Evolutionary conservation across 1,140 invertebrate genomes (phyloP).

Genomic region (Matsumurasca onukii): DNA sequence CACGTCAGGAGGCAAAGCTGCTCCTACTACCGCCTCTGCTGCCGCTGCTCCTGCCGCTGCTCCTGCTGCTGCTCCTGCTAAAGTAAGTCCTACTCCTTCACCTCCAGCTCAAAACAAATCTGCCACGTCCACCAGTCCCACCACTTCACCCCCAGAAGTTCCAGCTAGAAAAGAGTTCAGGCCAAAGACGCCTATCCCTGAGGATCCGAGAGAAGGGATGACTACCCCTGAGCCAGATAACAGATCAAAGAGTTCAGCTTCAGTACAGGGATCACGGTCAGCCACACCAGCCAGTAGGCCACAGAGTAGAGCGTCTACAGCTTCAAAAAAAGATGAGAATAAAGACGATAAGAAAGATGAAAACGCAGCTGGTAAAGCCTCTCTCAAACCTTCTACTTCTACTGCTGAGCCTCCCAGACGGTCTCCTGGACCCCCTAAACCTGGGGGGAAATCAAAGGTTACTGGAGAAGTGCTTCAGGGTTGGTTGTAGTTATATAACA

Average conservation of each 20-base stretch:
- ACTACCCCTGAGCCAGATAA: background rate
- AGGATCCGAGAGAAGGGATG: constrained; percentile 48
- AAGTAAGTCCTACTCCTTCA: constrained; percentile 9
- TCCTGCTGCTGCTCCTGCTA: background rate
- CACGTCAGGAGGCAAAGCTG: background rate
- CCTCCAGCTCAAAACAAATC: constrained; percentile 14
- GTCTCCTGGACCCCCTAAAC: constrained; percentile 48
- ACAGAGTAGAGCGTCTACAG: constrained; percentile 4
- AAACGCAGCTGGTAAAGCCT: no score
- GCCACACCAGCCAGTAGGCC: constrained; percentile 8
- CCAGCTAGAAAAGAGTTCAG: constrained; percentile 47
- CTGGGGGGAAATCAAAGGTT: constrained; percentile 63
- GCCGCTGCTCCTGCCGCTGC: background rate
- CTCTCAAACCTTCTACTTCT: constrained; percentile 26
- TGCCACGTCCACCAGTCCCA: constrained; percentile 43
- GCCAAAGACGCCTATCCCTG: constrained; percentile 51
- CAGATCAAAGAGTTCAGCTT: constrained; percentile 4
- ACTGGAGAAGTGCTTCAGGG: constrained; percentile 65
- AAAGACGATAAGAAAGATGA: constrained; percentile 32
- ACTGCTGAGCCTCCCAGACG: constrained; percentile 33
- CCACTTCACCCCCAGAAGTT: constrained; percentile 42
- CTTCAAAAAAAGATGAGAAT: constrained; percentile 10
- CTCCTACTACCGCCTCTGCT: background rate
- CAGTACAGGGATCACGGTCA: constrained; percentile 19
- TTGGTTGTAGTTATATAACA: constrained; percentile 58